Percentiles rank a stretch among this genome's conserved stretches.
phyloP scores from a whole-genome alignment of 1,140 invertebrate species.

The Drosophila littoralis region DNA sequence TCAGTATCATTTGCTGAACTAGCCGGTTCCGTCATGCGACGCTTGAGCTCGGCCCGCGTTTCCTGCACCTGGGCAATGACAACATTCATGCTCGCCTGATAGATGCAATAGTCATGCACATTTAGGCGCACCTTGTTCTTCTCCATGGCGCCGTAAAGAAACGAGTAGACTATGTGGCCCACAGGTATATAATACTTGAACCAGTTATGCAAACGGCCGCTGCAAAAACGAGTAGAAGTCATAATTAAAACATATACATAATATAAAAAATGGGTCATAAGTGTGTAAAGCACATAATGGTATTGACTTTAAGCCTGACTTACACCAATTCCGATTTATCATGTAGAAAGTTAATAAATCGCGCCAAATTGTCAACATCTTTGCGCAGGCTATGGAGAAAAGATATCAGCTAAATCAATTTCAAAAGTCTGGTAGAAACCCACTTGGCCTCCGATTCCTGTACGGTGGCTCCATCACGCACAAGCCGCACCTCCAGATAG shows the following conservation, averaged over 20 bases:
- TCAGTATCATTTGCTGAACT: too few species aligned
- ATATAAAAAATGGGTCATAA: not conserved
- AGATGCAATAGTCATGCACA: constrained; percentile 67
- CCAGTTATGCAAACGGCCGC: constrained; percentile 56
- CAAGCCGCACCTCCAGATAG: constrained; percentile 68
- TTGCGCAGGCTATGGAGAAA: constrained; percentile 55
- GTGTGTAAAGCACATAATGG: not conserved
- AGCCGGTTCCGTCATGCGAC: not conserved
- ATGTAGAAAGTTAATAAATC: constrained; percentile 71
- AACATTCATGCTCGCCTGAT: constrained; percentile 62
- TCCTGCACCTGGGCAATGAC: constrained; percentile 56
- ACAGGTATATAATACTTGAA: constrained; percentile 77
- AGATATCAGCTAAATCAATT: not conserved
- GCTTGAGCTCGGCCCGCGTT: constrained; percentile 53
- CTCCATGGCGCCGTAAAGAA: constrained; percentile 70
- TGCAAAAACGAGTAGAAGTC: not conserved
- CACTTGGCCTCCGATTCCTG: constrained; percentile 70
- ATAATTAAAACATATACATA: not conserved
- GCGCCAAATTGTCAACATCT: constrained; percentile 70
- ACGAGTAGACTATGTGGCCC: constrained; percentile 71
- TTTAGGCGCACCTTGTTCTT: constrained; percentile 75
- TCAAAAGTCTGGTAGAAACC: constrained; percentile 4
- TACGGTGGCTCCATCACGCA: constrained; percentile 56
- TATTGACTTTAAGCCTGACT: constrained; percentile 18
- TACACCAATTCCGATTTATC: constrained; percentile 72